Evolutionary conservation across 2,113 vertebrate species (phyloP), one percentile per base, ranked within the genome.

Genomic region (Fulmarus glacialis): DNA sequence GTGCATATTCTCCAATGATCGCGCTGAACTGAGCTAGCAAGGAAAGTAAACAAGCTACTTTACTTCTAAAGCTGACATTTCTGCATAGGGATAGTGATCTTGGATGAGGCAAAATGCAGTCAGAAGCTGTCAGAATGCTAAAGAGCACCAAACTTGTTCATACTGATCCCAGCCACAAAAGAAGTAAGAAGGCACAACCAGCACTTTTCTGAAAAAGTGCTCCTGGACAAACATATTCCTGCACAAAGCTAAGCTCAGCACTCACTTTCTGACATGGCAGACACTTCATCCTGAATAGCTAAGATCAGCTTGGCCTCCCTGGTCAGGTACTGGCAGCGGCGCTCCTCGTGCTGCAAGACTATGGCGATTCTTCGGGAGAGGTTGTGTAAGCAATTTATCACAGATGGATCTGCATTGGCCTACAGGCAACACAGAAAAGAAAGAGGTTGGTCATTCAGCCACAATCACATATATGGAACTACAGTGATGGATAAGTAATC

Each of bases 301-400:
- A 99, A 97, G 98, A 99, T 99, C 36, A 99, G 98, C 96, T 99
- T 99, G 97, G 99, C 99, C 97, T 99, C 99, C 30, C 99, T 97
- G 58, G 99, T 99, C 45, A 99, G 98, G 97, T 99, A 99, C 90
- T 99, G 99, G 97, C 99, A 99, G 92, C 99, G 99, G 15, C 99
- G 99, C 93, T 99, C 99, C 97, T 99, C 99, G 0, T 99, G 99
- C 98, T 99, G 99, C 81, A 99, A 97, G 66, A 99, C 99, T 1
- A 99, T 99, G 64, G 99, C 99, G 0, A 99, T 99, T 36, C 99
- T 98, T 7, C 99, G 98, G 0, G 99, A 99, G 58, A 99, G 97
- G 93, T 98, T 99, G 97, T 99, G 99, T 92, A 99, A 98, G 96
- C 99, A 99, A 98, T 94, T 99, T 94, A 99, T 99, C 89, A 99